phyloP scores from a whole-genome alignment of 2,888 invertebrate genomes.

The Melolontha melolontha region DNA sequence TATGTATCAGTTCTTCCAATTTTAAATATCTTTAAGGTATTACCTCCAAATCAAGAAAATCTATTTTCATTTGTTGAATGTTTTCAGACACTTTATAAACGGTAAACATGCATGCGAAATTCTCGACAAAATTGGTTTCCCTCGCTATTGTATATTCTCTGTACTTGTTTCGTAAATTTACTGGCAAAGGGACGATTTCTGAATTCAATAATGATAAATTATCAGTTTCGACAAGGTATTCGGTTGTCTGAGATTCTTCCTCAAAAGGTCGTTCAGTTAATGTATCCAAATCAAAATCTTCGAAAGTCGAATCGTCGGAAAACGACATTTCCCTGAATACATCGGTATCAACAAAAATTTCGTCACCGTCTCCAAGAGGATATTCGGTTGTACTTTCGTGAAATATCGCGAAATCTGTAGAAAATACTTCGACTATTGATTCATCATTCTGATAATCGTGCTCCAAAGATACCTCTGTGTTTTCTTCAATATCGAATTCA shows the following conservation, averaged over 20 bases:
- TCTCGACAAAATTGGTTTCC: slow-evolving; percentile 60
- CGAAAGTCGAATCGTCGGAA: too few relatives aligned
- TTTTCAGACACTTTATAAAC: slow-evolving; percentile 72
- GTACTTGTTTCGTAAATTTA: slow-evolving; percentile 55
- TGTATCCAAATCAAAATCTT: too few relatives aligned
- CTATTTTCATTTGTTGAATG: slow-evolving; percentile 77
- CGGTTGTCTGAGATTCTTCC: slow-evolving; percentile 8
- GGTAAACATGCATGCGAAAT: slow-evolving; percentile 74
- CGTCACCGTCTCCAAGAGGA: not conserved
- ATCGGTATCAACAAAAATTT: slow-evolving; percentile 12
- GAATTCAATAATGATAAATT: not conserved
- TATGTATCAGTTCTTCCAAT: not conserved
- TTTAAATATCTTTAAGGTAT: slow-evolving; percentile 41
- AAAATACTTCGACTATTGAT: not conserved
- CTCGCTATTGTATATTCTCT: slow-evolving; percentile 44
- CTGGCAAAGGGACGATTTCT: slow-evolving; percentile 21
- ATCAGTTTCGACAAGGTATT: not conserved
- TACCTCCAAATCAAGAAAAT: slow-evolving; percentile 79
- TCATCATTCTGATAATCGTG: slow-evolving; percentile 4
- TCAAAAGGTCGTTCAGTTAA: slow-evolving; percentile 18
- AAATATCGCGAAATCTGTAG: not conserved
- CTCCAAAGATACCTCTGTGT: not conserved
- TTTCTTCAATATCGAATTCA: slow-evolving; percentile 19
- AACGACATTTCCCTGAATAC: not conserved
- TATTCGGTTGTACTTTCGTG: slow-evolving; percentile 11